Conservation (phyloP, 2,888 invertebrate species). For the Diarsia dahlii region DNA sequence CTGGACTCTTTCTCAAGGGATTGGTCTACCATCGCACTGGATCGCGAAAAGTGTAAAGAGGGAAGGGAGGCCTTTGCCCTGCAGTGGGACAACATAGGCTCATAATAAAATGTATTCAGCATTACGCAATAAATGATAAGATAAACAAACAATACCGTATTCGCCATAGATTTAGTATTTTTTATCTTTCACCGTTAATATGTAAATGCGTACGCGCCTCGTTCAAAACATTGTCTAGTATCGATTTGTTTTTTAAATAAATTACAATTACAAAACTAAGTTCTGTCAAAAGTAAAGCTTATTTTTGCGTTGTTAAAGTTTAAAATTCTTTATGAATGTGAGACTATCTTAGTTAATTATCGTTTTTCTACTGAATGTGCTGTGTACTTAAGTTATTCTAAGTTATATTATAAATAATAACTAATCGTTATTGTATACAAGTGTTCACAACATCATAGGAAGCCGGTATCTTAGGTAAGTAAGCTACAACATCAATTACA, state of each 20-base stretch:
- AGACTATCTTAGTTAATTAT: background rate
- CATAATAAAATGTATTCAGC: constrained; percentile 3
- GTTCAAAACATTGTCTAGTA: constrained; percentile 67
- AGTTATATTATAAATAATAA: constrained; percentile 9
- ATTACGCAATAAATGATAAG: constrained; percentile 28
- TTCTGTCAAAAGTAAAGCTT: background rate
- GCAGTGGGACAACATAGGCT: too few relatives aligned
- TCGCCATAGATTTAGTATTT: constrained; percentile 77
- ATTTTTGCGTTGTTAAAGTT: background rate
- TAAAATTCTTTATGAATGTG: background rate
- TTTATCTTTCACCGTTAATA: constrained; percentile 83
- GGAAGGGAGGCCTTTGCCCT: background rate
- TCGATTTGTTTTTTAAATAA: constrained; percentile 37
- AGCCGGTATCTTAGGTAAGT: constrained; percentile 11
- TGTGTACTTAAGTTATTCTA: constrained; percentile 18
- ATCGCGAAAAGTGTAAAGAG: constrained; percentile 20
- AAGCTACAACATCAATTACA: constrained; percentile 32
- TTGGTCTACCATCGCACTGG: too few relatives aligned
- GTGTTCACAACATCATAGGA: background rate
- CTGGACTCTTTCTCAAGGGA: too few relatives aligned
- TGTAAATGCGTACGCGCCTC: constrained; percentile 74
- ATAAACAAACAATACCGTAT: constrained; percentile 53
- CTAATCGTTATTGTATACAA: constrained; percentile 12
- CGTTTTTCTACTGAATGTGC: background rate
- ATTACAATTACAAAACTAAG: constrained; percentile 11